These are phyloP conservation scores for Odocoileus hemionus DNA, from an alignment of 2,113 vertebrate species.

Conservation along the genomic window DNA sequence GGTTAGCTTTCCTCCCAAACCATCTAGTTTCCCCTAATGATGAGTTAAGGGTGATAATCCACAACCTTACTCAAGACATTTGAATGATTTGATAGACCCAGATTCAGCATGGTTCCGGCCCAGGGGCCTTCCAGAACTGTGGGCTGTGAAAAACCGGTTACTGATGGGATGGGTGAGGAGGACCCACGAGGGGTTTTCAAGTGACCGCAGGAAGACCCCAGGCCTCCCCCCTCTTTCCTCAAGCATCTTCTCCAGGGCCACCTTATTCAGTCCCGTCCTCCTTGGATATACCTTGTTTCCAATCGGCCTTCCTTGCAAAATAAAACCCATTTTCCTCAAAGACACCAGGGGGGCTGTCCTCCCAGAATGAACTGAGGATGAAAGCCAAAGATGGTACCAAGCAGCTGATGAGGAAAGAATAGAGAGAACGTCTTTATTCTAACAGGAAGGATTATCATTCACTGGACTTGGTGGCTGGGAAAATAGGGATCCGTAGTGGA, in stretches of 20 bases:
- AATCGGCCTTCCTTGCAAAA: neutral
- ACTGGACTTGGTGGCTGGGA: neutral
- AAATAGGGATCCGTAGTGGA: neutral
- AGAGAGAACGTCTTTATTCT: neutral
- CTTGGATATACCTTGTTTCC: neutral
- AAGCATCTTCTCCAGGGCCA: neutral
- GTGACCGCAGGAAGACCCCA: neutral
- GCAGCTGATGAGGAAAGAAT: neutral
- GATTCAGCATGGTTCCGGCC: neutral
- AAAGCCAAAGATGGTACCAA: neutral
- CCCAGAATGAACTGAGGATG: neutral
- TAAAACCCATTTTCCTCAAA: neutral
- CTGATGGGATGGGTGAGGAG: neutral
- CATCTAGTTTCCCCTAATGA: neutral
- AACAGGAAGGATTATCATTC: neutral
- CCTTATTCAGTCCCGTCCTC: too few relatives aligned
- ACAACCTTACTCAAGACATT: neutral
- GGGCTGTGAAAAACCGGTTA: neutral
- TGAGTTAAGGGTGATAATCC: neutral
- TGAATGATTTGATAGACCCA: neutral
- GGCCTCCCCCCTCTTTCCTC: neutral
- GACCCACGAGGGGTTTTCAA: neutral
- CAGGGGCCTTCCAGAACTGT: neutral
- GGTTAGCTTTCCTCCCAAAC: neutral
- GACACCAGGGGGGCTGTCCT: neutral